Percentiles rank a stretch among this genome's conserved stretches.
phyloP scores from a whole-genome alignment of 2,888 invertebrate genomes.

The Bedellia somnulentella region DNA sequence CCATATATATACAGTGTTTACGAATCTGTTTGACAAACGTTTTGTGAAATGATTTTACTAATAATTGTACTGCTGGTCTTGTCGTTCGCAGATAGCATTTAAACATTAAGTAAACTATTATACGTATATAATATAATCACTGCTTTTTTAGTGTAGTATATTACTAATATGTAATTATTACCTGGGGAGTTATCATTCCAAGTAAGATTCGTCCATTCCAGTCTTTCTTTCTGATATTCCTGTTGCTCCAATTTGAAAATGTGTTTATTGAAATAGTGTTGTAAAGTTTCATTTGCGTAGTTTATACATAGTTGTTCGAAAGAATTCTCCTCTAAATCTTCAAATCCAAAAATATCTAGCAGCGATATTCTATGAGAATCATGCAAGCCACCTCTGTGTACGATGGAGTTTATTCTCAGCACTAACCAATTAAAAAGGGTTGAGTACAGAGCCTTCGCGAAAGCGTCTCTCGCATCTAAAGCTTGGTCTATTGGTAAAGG shows the following conservation, averaged over 20 bases:
- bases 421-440: slow-evolving; percentile 70
- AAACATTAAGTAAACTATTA: too few species aligned
- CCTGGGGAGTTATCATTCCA: slow-evolving; percentile 73
- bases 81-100: too few species aligned
- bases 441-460: slow-evolving; percentile 75
- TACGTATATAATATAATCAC: too few species aligned
- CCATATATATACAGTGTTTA: too few species aligned
- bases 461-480: slow-evolving; percentile 93
- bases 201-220: slow-evolving; percentile 85
- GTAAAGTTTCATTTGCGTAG: slow-evolving; percentile 95
- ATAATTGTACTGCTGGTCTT: too few species aligned
- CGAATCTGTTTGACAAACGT: too few species aligned
- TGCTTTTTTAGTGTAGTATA: too few species aligned
- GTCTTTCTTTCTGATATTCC: slow-evolving; percentile 90
- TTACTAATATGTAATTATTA: too few species aligned
- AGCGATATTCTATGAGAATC: slow-evolving; percentile 91
- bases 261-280: slow-evolving; percentile 95
- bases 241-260: slow-evolving; percentile 96
- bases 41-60: too few species aligned
- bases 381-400: slow-evolving; percentile 84
- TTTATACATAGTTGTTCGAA: slow-evolving; percentile 99
- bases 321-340: slow-evolving; percentile 92
- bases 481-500: slow-evolving; percentile 96
- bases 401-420: slow-evolving; percentile 85
- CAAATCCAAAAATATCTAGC: slow-evolving; percentile 97